Evolutionary conservation across 2,797 vertebrate genomes (phyloP), one percentile per base, ranked within the genome.

Genomic region (Tangara arthus): DNA sequence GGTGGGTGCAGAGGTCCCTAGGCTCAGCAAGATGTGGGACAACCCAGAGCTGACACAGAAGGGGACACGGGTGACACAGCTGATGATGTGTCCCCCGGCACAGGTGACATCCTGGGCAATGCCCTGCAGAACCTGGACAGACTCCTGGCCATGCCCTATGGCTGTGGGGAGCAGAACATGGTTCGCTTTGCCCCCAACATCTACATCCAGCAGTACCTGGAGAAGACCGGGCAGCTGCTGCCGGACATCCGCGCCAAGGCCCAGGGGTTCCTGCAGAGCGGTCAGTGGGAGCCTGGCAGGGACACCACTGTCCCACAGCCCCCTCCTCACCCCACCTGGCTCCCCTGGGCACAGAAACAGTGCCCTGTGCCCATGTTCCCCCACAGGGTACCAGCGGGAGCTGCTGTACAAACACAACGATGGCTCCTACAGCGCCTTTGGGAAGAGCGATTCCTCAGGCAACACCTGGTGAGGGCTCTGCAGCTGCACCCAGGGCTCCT

Each of bases 101-200:
- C 94, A 99, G 99, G 98, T 17, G 98, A 99, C 95, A 96, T 99
- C 86, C 98, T 99, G 98, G 98, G 98, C 82, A 98, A 97, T 1
- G 98, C 98, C 60, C 97, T 98, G 92, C 97, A 98, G 97, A 99
- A 99, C 91, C 91, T 99, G 77, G 98, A 98, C 78, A 90, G 65
- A 34, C 98, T 99, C 41, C 97, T 99, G 84, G 97, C 98, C 90
- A 98, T 99, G 98, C 99, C 98, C 3, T 97, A 95, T 0, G 98
- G 99, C 93, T 99, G 98, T 2, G 98, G 98, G 11, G 99, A 99
- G 95, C 98, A 99, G 97, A 99, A 99, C 97, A 99, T 99, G 98
- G 83, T 98, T 55, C 92, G 56, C 35, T 99, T 99, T 1, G 98
- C 98, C 10, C 98, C 99, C 37, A 98, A 98, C 97, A 98, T 99